Evolutionary conservation across 2,113 vertebrate species (phyloP), one percentile per base, ranked within the genome.

Genomic region (Upupa epops): DNA sequence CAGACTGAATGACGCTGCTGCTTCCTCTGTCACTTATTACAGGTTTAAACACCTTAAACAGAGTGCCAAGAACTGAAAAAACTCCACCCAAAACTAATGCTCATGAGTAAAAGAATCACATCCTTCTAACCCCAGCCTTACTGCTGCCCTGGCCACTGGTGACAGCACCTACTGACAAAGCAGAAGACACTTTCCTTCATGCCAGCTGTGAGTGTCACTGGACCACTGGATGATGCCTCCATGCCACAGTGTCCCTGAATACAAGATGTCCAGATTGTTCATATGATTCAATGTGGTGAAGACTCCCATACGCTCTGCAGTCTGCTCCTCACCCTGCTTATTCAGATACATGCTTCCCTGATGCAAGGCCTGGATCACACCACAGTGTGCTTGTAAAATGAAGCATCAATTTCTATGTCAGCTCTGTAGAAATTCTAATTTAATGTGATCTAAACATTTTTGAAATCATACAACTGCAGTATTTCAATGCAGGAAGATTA

Each of bases 191-290:
- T 29, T 63, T 28, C 31, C 42, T 13, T 24, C 25, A 32, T 2
- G 1, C 24, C 15, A 9, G 79, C 6, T 9, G 56, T 36, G 54
- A 7, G 7, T 9, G 56, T 36, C 58, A 8, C 32, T 14, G 36
- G 37, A 42, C n/a, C 66, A 13, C 63, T 31, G 6, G 2, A 9
- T 0, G 15, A 63, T 28, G 48, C 29, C 48, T 52, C 28, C 45
- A 36, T 3, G 34, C 28, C 0, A 0, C 42, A 28, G n/a, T 1
- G 4, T 34, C 34, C 42, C 60, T 5, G 0, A 46, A 26, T n/a
- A n/a, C n/a, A n/a, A n/a, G n/a, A n/a, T n/a, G n/a, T n/a, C n/a
- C n/a, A n/a, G n/a, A n/a, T n/a, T n/a, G n/a, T 51, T 25, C 42
- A 34, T 42, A 42, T 42, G 11, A 56, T 5, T 83, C 37, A n/a